Base-by-base conservation (phyloP, 2,113 vertebrate genomes). In the Hippocampus guttulatus region DNA sequence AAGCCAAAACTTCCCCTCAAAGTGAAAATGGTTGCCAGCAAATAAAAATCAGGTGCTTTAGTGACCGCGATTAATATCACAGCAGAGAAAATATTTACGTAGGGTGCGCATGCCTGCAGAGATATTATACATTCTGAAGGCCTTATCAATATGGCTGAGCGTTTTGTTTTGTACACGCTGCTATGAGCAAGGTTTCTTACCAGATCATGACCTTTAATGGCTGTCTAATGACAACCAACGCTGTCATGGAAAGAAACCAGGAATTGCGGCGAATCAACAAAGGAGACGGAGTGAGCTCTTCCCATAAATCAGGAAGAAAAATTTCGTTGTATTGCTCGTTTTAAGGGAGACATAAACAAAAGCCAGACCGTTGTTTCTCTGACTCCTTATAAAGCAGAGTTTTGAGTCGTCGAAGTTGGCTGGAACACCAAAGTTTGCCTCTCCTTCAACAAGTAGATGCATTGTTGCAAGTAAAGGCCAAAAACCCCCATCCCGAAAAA, bases 151-250 rank as follows among this genome's bases (percentile, higher is more conserved):
- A 27, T 23, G 21, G n/a, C 38, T 14, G 27, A 15, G 7, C 41
- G 45, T 68, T 69, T 54, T 68, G 8, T 55, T 58, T 40, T 63
- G 38, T 61, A 43, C 62, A 23, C 43, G 23, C 14, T 7, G 18
- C 57, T 16, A 30, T 8, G 57, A 60, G 14, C 57, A 15, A 18
- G 25, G 21, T 8, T 20, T 11, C 71, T 69, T 65, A 63, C 3
- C 33, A 66, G 68, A 64, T 75, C 68, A 70, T 78, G 75, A 67
- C 40, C 74, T 73, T 71, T 75, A 72, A 79, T 71, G 68, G 68
- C 64, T 61, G 69, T 69, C 73, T 70, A 83, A 82, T 79, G 74
- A 72, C 60, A 75, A 65, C 57, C 10, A 45, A 51, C 16, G 38
- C 47, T 69, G 47, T 67, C 58, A 73, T 5, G 8, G 64, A 81